phyloP scores from a whole-genome alignment of 2,113 vertebrate genomes.

The Eulacestoma nigropectus region DNA sequence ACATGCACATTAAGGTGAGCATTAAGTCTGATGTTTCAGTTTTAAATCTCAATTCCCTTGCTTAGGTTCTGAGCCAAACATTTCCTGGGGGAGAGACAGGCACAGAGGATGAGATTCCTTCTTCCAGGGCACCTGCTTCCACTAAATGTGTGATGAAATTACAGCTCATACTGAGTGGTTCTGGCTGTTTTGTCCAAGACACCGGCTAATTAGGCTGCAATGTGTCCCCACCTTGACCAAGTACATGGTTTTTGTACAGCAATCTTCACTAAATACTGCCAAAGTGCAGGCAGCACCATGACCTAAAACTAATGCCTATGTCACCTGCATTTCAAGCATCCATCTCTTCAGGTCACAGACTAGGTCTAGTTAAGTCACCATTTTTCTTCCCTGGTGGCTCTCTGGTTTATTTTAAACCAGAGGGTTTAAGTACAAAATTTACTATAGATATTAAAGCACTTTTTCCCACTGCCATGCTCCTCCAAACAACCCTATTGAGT shows the following conservation, averaged over 20 bases:
- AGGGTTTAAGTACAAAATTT: slow-evolving; percentile 11
- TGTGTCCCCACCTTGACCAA: background rate
- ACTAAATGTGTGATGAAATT: background rate
- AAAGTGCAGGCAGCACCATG: background rate
- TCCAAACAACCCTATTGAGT: background rate
- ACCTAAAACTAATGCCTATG: background rate
- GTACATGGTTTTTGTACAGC: background rate
- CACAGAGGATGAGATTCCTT: background rate
- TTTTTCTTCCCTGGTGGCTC: background rate
- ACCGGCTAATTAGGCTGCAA: background rate
- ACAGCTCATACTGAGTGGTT: background rate
- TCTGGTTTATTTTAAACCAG: slow-evolving; percentile 25
- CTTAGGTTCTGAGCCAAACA: background rate
- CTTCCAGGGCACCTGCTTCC: background rate
- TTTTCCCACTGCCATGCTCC: background rate
- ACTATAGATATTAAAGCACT: background rate
- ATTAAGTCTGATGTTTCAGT: background rate
- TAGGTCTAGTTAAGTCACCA: background rate
- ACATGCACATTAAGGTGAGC: background rate
- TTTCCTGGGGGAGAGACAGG: background rate
- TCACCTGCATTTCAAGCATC: background rate
- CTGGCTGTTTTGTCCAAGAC: background rate
- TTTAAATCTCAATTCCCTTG: slow-evolving; percentile 23
- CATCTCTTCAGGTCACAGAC: background rate
- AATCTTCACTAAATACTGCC: background rate